Evolutionary conservation across 2,888 invertebrate genomes (phyloP), one percentile per base, ranked within the genome.

Genomic region (Cataglyphis altisquamis): DNA sequence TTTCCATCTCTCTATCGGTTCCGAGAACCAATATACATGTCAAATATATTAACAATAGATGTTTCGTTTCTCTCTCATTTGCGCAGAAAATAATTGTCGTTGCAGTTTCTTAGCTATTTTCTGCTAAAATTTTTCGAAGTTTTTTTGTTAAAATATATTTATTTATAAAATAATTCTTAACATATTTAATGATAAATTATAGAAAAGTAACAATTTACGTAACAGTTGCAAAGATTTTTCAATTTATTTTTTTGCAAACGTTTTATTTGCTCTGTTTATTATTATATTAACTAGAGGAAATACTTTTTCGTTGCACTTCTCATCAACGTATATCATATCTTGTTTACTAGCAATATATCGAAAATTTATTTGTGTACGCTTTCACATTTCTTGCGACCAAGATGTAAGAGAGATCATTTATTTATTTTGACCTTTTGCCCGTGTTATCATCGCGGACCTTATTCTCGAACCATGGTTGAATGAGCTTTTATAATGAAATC

Each of bases 381-480:
- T 60, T 67, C 57, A 57, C n/a, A 21, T 55, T 77, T 67, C n/a
- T 67, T 57, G 10, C 55, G 10, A 1, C 1, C 25, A 32, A 29
- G 60, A 68, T 68, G 21, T 39, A 45, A 77, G 39, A 39, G 29
- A 29, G 57, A 77, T 12, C 15, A n/a, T 48, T 80, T 62, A 70
- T 18, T 78, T 57, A 55, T 60, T 68, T 70, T 64, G 77, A 86
- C 86, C 88, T 88, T 74, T 88, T 67, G 25, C 75, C 62, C 29
- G 84, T 78, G 88, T 88, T 88, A 88, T 88, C 88, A 5, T 21
- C n/a, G 45, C 48, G 9, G 52, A 86, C 68, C 48, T 72, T 41
- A 57, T 72, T 72, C 63, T 52, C 41, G 70, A 80, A 60, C 60
- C 45, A 8, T 25, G 15, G 9, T 57, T 29, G 45, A 1, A 8